phyloP scores from a whole-genome alignment of 2,113 vertebrate genomes.

The Psilopogon haemacephalus region DNA sequence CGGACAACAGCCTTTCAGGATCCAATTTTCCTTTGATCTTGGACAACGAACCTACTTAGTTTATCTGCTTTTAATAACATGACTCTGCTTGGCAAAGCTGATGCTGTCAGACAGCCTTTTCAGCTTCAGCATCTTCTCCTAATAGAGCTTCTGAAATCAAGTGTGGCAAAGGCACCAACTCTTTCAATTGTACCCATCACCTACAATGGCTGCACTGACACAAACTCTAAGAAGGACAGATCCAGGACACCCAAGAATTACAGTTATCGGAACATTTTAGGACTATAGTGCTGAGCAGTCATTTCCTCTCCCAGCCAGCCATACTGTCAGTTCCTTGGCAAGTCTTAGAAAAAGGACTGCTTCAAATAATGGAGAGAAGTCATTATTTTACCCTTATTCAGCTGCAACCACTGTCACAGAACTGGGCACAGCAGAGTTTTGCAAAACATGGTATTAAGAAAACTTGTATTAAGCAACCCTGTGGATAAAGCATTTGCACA shows the following conservation, averaged over 20 bases:
- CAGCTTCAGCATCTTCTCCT: not conserved
- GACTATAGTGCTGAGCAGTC: not conserved
- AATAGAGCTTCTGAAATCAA: not conserved
- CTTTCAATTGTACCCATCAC: not conserved
- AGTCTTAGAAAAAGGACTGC: not conserved
- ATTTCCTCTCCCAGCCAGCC: not conserved
- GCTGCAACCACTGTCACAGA: not conserved
- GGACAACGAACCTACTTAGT: not conserved
- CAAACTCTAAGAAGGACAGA: not conserved
- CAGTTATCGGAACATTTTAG: not conserved
- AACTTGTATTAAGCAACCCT: not conserved
- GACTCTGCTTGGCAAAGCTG: not conserved
- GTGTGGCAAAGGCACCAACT: not conserved
- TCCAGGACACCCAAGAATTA: not conserved
- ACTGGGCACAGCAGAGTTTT: not conserved
- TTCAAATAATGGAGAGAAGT: not conserved
- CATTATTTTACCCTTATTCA: not conserved
- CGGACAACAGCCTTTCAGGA: not conserved
- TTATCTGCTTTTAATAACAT: not conserved
- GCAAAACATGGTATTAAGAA: not conserved
- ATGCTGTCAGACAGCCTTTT: not conserved
- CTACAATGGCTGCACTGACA: not conserved
- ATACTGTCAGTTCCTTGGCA: not conserved
- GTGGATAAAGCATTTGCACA: not conserved
- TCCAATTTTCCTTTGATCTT: not conserved